Conservation (phyloP, 2,888 invertebrate species). For the Napeogenes inachia region DNA sequence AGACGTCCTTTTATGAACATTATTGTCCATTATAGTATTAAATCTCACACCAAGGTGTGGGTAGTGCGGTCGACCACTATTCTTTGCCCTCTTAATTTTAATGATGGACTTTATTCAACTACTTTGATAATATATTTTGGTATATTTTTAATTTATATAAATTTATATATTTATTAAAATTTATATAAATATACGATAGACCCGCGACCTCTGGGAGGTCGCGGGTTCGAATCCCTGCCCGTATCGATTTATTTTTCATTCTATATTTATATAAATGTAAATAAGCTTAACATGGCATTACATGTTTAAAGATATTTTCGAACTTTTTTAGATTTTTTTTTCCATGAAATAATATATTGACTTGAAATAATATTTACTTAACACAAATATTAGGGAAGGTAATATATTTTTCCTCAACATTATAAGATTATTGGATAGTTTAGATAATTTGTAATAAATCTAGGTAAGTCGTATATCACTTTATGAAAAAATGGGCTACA, state of each 20-base stretch:
- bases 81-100: slow-evolving; percentile 29
- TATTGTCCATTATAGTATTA: slow-evolving; percentile 42
- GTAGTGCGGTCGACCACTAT: slow-evolving; percentile 26
- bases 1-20: slow-evolving; percentile 34
- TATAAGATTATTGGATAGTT: slow-evolving; percentile 33
- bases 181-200: too few species aligned
- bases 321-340: not conserved
- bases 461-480: slow-evolving; percentile 22
- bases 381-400: not conserved
- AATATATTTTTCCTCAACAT: not conserved
- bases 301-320: too few species aligned
- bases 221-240: too few species aligned
- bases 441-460: slow-evolving; percentile 46
- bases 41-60: slow-evolving; percentile 37
- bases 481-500: slow-evolving; percentile 26
- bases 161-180: too few species aligned
- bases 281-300: too few species aligned
- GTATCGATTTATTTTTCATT: too few species aligned
- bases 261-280: too few species aligned
- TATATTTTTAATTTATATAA: too few species aligned
- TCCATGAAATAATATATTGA: not conserved
- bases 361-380: not conserved
- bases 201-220: too few species aligned
- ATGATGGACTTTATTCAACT: slow-evolving; percentile 30
- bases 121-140: not conserved